These are phyloP conservation scores for Urocitellus parryii DNA, from an alignment of 2,113 vertebrate genomes.

Conservation along the genomic window DNA sequence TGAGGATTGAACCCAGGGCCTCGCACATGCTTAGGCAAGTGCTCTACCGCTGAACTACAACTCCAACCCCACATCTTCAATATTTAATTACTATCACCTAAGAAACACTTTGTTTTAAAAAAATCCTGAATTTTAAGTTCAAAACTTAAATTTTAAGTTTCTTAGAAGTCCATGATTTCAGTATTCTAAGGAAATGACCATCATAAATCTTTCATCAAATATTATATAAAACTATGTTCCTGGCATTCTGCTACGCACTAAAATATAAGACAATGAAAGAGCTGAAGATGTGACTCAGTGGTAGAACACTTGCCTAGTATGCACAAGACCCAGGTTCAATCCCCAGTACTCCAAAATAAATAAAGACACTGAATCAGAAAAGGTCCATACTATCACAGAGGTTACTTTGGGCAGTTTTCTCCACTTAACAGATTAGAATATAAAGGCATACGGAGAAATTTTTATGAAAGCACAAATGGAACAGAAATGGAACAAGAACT, in stretches of 20 bases:
- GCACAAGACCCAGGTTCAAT: not conserved
- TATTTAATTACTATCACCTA: too few species aligned
- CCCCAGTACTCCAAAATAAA: too few species aligned
- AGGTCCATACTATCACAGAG: not conserved
- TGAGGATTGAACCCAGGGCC: too few species aligned
- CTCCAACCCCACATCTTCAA: too few species aligned
- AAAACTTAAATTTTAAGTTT: too few species aligned
- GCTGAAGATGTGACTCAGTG: not conserved
- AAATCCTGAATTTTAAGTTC: too few species aligned
- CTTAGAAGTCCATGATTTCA: too few species aligned
- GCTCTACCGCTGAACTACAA: too few species aligned
- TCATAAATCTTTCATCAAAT: not conserved
- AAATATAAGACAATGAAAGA: not conserved
- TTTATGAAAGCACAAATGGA: not conserved
- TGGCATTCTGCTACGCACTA: not conserved
- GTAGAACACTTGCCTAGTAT: not conserved
- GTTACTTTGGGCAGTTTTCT: not conserved
- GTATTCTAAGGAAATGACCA: not conserved
- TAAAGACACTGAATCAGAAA: not conserved
- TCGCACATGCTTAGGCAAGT: too few species aligned
- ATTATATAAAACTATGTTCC: not conserved
- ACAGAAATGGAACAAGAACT: not conserved
- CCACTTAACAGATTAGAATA: constrained; percentile 21
- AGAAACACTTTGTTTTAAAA: too few species aligned
- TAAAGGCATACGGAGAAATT: not conserved